These are phyloP conservation scores for Siniperca chuatsi DNA, from an alignment of 2,113 vertebrate species.

Conservation along the genomic window DNA sequence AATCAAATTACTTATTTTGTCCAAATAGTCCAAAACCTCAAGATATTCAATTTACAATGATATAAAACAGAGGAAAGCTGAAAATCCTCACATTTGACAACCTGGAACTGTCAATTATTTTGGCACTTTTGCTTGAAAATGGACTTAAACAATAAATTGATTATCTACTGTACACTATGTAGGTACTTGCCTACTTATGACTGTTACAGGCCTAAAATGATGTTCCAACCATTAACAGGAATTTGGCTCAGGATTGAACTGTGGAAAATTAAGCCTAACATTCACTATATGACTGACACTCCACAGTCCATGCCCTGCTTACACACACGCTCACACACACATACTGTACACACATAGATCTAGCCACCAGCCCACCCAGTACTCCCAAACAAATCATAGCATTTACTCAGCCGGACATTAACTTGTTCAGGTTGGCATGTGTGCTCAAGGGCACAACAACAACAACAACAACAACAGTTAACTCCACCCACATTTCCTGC, in stretches of 20 bases:
- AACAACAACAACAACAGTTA: slow-evolving; percentile 61
- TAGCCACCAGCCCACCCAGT: slow-evolving; percentile 58
- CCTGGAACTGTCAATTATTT: background rate
- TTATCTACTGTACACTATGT: background rate
- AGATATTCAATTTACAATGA: background rate
- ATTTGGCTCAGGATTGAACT: slow-evolving; percentile 19
- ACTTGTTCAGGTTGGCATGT: slow-evolving; percentile 74
- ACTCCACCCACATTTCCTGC: slow-evolving; percentile 72
- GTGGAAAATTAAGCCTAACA: slow-evolving; percentile 15
- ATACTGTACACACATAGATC: slow-evolving; percentile 16
- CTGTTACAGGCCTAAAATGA: slow-evolving; percentile 3
- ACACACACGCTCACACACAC: slow-evolving; percentile 23
- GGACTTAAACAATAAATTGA: background rate
- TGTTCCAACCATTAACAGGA: slow-evolving; percentile 1
- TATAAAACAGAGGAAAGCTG: background rate
- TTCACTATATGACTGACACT: slow-evolving; percentile 37
- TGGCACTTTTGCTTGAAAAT: background rate
- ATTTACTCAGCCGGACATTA: slow-evolving; percentile 66
- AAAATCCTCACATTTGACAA: background rate
- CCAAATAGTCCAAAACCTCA: background rate
- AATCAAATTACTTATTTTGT: background rate
- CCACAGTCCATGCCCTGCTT: background rate
- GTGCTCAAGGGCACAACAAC: slow-evolving; percentile 76
- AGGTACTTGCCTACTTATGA: background rate
- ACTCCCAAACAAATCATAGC: slow-evolving; percentile 60